Percentiles rank a stretch among this genome's conserved stretches.
phyloP scores from a whole-genome alignment of 2,797 vertebrate species.

The Carapus acus region DNA sequence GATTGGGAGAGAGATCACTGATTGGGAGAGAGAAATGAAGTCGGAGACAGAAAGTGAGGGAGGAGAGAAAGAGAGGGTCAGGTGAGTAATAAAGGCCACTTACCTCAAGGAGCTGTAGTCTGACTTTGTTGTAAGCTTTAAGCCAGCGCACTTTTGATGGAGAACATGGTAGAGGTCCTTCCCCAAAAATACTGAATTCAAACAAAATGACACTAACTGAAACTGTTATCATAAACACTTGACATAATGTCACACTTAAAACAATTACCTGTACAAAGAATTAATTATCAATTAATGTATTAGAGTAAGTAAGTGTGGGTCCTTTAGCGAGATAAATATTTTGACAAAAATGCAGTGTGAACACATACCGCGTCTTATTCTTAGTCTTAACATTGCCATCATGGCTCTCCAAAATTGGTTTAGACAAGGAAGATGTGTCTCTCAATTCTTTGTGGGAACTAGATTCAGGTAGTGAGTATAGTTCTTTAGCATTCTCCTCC shows the following conservation, averaged over 20 bases:
- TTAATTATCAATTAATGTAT: too few relatives aligned
- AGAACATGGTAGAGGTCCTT: constrained; percentile 75
- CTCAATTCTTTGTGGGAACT: constrained; percentile 54
- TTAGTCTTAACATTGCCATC: constrained; percentile 43
- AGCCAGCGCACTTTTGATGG: constrained; percentile 87
- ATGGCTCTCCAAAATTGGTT: constrained; percentile 18
- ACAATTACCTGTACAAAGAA: too few relatives aligned
- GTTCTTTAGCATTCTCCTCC: constrained; percentile 51
- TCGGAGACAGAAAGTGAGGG: neutral
- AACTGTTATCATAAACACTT: too few relatives aligned
- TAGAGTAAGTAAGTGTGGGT: too few relatives aligned
- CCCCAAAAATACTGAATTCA: constrained; percentile 61
- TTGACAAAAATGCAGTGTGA: too few relatives aligned
- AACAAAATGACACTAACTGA: constrained; percentile 16
- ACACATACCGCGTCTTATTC: constrained; percentile 46
- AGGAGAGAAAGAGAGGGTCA: constrained; percentile 7
- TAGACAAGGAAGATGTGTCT: constrained; percentile 33
- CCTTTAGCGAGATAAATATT: too few relatives aligned
- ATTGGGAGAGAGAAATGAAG: neutral
- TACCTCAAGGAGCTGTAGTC: constrained; percentile 88
- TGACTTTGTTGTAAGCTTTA: constrained; percentile 89
- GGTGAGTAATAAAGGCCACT: constrained; percentile 31
- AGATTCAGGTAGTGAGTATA: constrained; percentile 39
- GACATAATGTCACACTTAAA: neutral
- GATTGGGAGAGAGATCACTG: too few relatives aligned